phyloP scores from a whole-genome alignment of 23 tunicate species.

The Halocynthia aurantium region DNA sequence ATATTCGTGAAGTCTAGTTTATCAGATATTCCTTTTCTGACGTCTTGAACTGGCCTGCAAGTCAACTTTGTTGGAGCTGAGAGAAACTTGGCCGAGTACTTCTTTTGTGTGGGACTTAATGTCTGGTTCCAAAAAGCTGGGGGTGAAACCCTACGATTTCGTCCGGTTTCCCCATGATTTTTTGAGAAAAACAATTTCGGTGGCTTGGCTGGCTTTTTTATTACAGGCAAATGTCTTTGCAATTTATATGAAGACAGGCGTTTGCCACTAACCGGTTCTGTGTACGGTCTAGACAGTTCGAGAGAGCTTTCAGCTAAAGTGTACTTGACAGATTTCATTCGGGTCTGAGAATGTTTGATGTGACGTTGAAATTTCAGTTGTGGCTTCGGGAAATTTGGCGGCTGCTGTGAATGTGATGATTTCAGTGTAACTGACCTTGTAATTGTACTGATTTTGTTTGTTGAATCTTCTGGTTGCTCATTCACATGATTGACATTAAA shows the following conservation, averaged over 20 bases:
- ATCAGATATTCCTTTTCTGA: no score
- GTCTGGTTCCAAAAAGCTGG: slow-evolving; percentile 2
- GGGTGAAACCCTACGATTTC: background rate
- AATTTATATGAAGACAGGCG: background rate
- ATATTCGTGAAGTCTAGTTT: no score
- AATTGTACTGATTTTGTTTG: background rate
- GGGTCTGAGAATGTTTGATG: background rate
- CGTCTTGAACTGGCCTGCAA: background rate
- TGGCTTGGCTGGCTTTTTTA: slow-evolving; percentile 4
- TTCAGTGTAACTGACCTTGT: background rate
- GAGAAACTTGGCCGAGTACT: background rate
- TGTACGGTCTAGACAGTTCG: background rate
- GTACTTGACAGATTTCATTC: background rate
- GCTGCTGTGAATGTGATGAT: background rate
- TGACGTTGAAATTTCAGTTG: background rate
- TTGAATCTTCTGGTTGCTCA: background rate
- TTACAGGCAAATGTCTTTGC: background rate
- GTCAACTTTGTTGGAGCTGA: background rate
- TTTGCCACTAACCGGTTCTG: background rate
- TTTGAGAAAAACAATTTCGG: background rate
- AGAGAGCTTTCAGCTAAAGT: background rate
- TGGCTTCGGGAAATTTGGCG: background rate
- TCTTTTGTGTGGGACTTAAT: background rate
- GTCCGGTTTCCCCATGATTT: background rate
- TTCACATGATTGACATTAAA: background rate